Evolutionary conservation across 2,888 invertebrate species (phyloP), one percentile per base, ranked within the genome.

Genomic region (Notodonta ziczac): DNA sequence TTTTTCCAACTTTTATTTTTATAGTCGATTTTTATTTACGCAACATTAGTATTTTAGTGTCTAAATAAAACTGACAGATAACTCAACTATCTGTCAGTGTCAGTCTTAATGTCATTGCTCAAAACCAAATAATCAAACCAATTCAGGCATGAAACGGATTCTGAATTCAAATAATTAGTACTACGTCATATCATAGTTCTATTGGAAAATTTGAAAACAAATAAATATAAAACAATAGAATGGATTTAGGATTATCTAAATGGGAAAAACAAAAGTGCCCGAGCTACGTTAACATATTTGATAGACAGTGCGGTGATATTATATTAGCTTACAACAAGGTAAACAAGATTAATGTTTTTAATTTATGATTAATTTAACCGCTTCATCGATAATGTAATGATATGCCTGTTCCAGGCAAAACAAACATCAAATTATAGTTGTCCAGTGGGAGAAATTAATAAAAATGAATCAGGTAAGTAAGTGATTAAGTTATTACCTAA

Each of bases 241-340:
- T 91, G 90, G 84, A 85, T 61, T 76, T 56, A 89, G 56, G 79
- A 56, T 59, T 89, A 82, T 74, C 74, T 89, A 1, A 88, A 90
- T 54, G 72, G 58, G 85, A 89, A 57, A 90, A 86, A 78, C 89
- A 88, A 76, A 71, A 72, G 60, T 81, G 84, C 63, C 90, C 93
- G 1, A 92, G 84, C 71, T 94, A 93, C 76, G 83, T 93, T 4
- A 79, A 86, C 81, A 90, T 93, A 80, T 91, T 84, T 61, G 84
- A 87, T 16, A 90, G 87, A 81, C 77, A 65, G 60, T 79, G 72
- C 51, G 76, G 68, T 60, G 91, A 93, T 62, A 73, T 91, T 40
- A 67, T 88, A 24, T 63, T 92, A 59, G 88, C 86, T 56, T 86
- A 80, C 62, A 76, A 78, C 1, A 91, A 90, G 83, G 91, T 91